Percentiles rank a stretch among this genome's conserved stretches.
phyloP scores from a whole-genome alignment of 2,888 invertebrate genomes.

The Stenchaetothrips biformis region DNA sequence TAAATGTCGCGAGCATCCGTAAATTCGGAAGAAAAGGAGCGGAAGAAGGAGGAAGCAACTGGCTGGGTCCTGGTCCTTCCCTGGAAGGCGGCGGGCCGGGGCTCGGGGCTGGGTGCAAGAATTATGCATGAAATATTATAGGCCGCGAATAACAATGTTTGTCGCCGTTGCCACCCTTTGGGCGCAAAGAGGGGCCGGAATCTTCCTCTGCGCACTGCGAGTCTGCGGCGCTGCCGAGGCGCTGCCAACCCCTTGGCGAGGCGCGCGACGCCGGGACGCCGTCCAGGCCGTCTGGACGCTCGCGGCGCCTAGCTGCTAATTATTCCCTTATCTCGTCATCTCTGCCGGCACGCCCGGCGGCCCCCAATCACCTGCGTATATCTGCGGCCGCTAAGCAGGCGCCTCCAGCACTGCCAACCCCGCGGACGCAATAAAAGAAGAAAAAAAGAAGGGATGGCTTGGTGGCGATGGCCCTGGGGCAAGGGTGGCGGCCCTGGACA shows the following conservation, averaged over 20 bases:
- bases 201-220: no score
- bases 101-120: background rate
- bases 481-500: background rate
- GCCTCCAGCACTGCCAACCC: background rate
- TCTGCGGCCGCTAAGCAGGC: background rate
- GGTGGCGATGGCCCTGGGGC: background rate
- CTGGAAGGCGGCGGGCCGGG: background rate
- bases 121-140: slow-evolving; percentile 14
- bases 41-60: background rate
- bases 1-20: slow-evolving; percentile 12
- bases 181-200: no score
- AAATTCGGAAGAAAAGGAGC: slow-evolving; percentile 7
- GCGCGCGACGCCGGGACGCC: no score
- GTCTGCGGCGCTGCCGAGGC: no score
- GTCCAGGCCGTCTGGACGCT: background rate
- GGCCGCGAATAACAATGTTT: background rate
- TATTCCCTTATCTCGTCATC: background rate
- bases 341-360: background rate
- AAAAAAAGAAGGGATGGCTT: background rate
- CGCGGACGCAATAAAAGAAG: background rate
- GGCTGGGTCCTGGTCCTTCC: background rate
- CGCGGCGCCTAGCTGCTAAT: background rate
- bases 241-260: no score
- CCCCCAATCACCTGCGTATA: background rate
- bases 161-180: no score